Evolutionary conservation across 2,113 vertebrate species (phyloP), one percentile per base, ranked within the genome.

Genomic region (Cyanoramphus novaezelandiae): DNA sequence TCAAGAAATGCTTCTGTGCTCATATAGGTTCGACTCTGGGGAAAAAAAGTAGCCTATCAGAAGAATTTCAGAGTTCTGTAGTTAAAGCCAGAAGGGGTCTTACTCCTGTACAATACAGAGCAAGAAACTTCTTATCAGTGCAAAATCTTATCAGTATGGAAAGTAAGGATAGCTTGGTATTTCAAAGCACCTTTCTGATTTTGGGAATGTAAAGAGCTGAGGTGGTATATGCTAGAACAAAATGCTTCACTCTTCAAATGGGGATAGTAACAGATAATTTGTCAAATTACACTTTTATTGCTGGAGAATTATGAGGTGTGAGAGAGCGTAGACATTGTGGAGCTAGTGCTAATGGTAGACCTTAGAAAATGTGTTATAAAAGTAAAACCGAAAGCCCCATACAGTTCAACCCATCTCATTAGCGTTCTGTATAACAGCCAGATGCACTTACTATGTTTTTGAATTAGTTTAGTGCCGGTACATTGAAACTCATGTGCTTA

Each of bases 301-400:
- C 6, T 10, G 13, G 17, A 28, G 27, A 10, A 21, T 50, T n/a
- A 20, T 59, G 50, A 27, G 4, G 1, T 9, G 1, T 19, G 31
- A 24, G 31, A 31, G 17, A 17, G 39, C 4, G 4, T 33, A 60
- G 65, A 43, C 70, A 50, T 59, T 10, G 10, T 53, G 37, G 24
- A 57, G 31, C 19, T 68, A 16, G 25, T 75, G 69, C 37, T 83
- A 25, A 19, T n/a, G 19, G 29, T 60, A 62, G 52, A 20, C 29
- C 5, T 50, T 60, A 43, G 70, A 72, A 65, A 29, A 44, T 24
- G 0, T 37, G 15, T 49, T 85, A 5, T 0, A 27, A 63, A 75
- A 47, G 6, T 37, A 0, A 31, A 35, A 35, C 16, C 5, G n/a
- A 53, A 21, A 8, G 9, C 3, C 6, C 11, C 2, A 0, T 57